phyloP scores from a whole-genome alignment of 2,888 invertebrate species.

The Melieria crassipennis region DNA sequence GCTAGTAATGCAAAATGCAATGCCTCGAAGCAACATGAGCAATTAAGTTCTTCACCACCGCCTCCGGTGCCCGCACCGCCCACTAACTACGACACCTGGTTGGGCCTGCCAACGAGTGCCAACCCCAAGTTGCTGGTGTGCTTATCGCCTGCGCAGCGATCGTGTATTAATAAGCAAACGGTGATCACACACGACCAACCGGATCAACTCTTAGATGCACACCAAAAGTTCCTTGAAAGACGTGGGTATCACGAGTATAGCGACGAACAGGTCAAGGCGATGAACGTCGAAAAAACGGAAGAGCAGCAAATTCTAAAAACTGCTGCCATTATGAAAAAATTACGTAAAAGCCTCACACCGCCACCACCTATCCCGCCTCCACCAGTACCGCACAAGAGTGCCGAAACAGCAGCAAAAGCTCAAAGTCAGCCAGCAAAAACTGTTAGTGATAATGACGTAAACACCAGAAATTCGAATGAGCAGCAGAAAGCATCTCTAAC shows the following conservation, averaged over 20 bases:
- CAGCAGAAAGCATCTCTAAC: slow-evolving; percentile 14
- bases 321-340: slow-evolving; percentile 58
- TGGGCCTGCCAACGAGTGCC: slow-evolving; percentile 71
- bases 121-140: slow-evolving; percentile 74
- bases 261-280: slow-evolving; percentile 54
- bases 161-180: slow-evolving; percentile 70
- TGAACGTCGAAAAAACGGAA: slow-evolving; percentile 54
- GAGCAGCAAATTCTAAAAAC: slow-evolving; percentile 54
- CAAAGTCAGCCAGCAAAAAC: slow-evolving; percentile 42
- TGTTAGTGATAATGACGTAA: slow-evolving; percentile 44
- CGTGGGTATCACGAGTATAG: slow-evolving; percentile 69
- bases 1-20: not conserved
- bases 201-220: slow-evolving; percentile 74
- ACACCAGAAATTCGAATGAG: slow-evolving; percentile 46
- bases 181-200: slow-evolving; percentile 57
- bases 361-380: slow-evolving; percentile 58
- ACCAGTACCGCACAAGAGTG: slow-evolving; percentile 59
- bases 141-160: slow-evolving; percentile 78
- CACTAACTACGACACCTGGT: slow-evolving; percentile 64
- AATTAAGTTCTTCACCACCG: slow-evolving; percentile 30
- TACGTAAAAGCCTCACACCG: slow-evolving; percentile 61
- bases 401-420: slow-evolving; percentile 56
- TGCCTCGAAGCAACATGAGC: not conserved
- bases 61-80: slow-evolving; percentile 37
- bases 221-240: slow-evolving; percentile 75